Base-by-base conservation (phyloP, 2,797 vertebrate genomes). In the Cossypha heuglini region DNA sequence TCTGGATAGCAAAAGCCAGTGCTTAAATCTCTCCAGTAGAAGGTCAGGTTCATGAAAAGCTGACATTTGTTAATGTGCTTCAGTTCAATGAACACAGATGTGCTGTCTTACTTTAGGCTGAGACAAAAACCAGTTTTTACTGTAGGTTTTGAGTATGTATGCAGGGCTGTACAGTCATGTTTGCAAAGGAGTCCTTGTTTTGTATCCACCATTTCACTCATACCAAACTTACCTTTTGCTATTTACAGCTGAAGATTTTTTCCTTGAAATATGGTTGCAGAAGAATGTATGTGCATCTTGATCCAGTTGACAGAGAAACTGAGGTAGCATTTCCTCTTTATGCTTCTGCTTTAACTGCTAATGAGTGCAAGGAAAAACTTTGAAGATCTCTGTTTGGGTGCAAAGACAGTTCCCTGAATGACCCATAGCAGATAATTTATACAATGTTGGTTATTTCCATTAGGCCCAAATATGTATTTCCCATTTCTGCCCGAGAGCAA, bases 141-240 rank as follows among this genome's bases (percentile, higher is more conserved):
- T 17, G 35, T 43, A 24, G 57, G 7, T 12, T 4, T 66, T 42
- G 28, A 43, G 48, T n/a, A 73, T 18, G 6, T 17, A 6, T 2
- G 0, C 4, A 3, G 21, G 38, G 18, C 28, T 31, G 25, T 18
- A 14, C 0, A 13, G 33, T 5, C 5, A 2, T 4, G 10, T n/a
- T 48, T 52, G 22, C 51, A 68, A 51, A 68, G 9, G 46, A 58
- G 9, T 26, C 33, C n/a, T 87, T 43, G 42, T 35, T 58, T 38
- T 69, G 17, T 33, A 35, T 35, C 13, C 15, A 48, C 3, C 11
- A 5, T 54, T 64, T 61, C 67, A 29, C 29, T 42, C 22, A 22
- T 28, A 29, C 5, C 12, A 17, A 29, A 3, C 19, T 57, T 78
- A 43, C 22, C 14, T 79, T 87, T 18, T 69, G 26, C 8, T 55